Base-by-base conservation (phyloP, 2,888 invertebrate species). In the Agrochola lota region DNA sequence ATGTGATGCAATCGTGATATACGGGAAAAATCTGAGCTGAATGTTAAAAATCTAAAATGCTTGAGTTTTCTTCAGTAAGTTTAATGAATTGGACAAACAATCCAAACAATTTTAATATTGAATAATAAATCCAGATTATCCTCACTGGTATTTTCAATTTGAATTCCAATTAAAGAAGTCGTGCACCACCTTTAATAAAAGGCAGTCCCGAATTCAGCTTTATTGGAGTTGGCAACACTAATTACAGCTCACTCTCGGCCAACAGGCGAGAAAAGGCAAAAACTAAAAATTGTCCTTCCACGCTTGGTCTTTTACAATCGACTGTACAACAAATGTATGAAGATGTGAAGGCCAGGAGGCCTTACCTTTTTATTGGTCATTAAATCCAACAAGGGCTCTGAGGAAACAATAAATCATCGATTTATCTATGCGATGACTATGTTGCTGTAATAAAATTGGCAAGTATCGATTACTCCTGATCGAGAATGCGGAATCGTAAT, bases 341-440 rank as follows among this genome's bases (percentile, higher is more conserved):
- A 79, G 80, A 86, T 82, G 63, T 83, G 79, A 74, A 72, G 71
- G 74, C 77, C 71, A 78, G 72, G 73, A 85, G 78, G 82, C 82
- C 83, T 87, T 85, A 87, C 88, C 87, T 88, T 91, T 93, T 93
- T 92, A 93, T 91, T 89, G 86, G 84, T 86, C 89, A 92, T 92
- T 90, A 92, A 93, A 91, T 88, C 90, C 87, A 89, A 91, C 88
- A 91, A 90, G 85, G 86, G 83, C 84, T 90, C 88, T 84, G 83
- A 88, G 89, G 89, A 90, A 91, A 91, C 88, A 88, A 90, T 92
- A 91, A 91, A 91, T 93, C 89, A 91, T 90, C 85, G 86, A 91
- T 91, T 92, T 90, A 92, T 90, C 87, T 88, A 86, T 85, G 85
- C 83, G 89, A 89, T 89, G 90, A 91, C 87, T 88, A 84, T 86